Base-by-base conservation (phyloP, 2,113 vertebrate genomes). In the Cnemophilus loriae region DNA sequence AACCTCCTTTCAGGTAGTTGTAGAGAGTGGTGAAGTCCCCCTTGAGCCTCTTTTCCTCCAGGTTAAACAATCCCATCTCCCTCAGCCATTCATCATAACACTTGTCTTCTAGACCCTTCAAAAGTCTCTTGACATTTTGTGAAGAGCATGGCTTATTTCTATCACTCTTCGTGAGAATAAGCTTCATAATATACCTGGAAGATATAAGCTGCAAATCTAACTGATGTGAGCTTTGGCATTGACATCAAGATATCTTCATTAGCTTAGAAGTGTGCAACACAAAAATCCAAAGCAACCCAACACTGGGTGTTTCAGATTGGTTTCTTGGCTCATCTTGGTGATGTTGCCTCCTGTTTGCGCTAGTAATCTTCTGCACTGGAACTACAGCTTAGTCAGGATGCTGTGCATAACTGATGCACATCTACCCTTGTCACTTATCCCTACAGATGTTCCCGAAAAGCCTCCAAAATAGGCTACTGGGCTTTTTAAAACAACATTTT, bases 21-120 rank as follows among this genome's bases (percentile, higher is more conserved):
- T 21, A 55, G 10, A 55, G 39, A n/a, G 28, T 0, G 0, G 16
- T 13, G 6, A n/a, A 52, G 16, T 27, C 5, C 7, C 3, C 3
- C 16, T 39, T 42, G 37, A 41, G 47, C 5, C 3, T 78, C 18
- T 30, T 52, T 37, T 67, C 39, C 23, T 82, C 19, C 24, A 67
- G 7, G 4, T 37, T 39, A n/a, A 74, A 46, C 52, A 39, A 74
- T 6, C 4, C 16, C 44, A 67, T 10, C 4, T 81, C 7, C 13
- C 9, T 59, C 33, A 39, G 23, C 7, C 9, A 30, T 39, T 46
- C 28, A 39, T 75, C 11, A 7, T 28, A n/a, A n/a, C n/a, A n/a
- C n/a, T n/a, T n/a, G 27, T 46, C 53, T 60, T 75, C 11, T 17
- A n/a, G 16, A 60, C 28, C 6, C 20, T 13, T 46, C 16, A 67